phyloP scores from a whole-genome alignment of 2,888 invertebrate genomes.

The Eurytoma californica region DNA sequence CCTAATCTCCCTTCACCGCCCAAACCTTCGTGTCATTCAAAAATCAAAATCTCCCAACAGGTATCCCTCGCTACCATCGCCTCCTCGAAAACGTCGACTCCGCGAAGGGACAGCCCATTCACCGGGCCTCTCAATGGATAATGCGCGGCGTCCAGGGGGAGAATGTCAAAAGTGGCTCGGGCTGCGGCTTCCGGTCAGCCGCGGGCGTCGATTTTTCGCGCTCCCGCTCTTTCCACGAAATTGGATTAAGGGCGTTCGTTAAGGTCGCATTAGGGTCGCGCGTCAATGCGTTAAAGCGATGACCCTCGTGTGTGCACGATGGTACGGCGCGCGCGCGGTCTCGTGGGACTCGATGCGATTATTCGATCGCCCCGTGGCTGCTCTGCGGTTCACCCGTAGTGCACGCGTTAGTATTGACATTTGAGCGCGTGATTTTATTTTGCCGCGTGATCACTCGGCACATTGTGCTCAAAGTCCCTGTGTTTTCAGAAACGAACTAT shows the following conservation, averaged over 20 bases:
- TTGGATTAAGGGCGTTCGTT: conserved; percentile 71
- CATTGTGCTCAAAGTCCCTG: too few species aligned
- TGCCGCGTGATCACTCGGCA: background rate
- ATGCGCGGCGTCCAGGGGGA: background rate
- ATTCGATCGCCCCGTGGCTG: conserved; percentile 8
- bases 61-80: background rate
- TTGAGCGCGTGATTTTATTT: background rate
- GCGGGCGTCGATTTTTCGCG: conserved; percentile 32
- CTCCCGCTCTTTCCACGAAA: conserved; percentile 61
- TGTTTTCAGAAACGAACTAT: too few species aligned
- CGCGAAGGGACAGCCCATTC: background rate
- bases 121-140: conserved; percentile 16
- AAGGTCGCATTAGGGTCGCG: conserved; percentile 65
- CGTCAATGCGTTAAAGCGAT: conserved; percentile 63
- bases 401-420: background rate
- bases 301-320: conserved; percentile 55
- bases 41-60: background rate
- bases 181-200: conserved; percentile 68
- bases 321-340: background rate
- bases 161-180: background rate
- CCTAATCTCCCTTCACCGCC: background rate
- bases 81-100: background rate
- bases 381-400: background rate
- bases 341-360: background rate
- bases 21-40: background rate